A percentile compares a stretch with the other conserved stretches of the same genome.
phyloP scores from a whole-genome alignment of 2,888 invertebrate genomes.

The Torymus auratus region DNA sequence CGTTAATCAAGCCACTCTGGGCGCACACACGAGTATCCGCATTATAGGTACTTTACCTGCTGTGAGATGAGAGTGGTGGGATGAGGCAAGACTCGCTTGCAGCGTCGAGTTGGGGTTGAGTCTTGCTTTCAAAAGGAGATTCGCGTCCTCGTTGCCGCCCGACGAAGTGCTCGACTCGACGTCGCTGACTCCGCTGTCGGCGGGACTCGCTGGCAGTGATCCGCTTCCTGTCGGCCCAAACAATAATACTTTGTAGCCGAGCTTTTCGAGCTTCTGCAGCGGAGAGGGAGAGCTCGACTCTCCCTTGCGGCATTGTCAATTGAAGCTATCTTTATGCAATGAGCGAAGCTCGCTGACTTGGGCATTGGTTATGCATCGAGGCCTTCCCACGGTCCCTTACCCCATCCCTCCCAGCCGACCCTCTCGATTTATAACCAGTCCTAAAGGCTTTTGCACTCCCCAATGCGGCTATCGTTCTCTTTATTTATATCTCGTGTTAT shows the following conservation, averaged over 20 bases:
- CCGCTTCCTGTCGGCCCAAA: constrained; percentile 78
- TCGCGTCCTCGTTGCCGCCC: constrained; percentile 78
- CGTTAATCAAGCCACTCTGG: no score
- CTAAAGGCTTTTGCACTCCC: constrained; percentile 44
- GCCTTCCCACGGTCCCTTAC: constrained; percentile 70
- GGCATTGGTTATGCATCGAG: constrained; percentile 74
- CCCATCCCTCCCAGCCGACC: constrained; percentile 9
- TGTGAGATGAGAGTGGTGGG: constrained; percentile 74
- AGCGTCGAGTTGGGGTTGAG: constrained; percentile 84
- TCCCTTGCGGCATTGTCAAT: constrained; percentile 69
- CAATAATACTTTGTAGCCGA: no score
- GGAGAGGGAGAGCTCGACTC: no score
- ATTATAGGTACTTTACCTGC: constrained; percentile 65
- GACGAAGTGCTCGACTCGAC: constrained; percentile 94
- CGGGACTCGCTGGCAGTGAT: constrained; percentile 97
- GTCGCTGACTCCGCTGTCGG: constrained; percentile 97
- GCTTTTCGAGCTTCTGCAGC: no score
- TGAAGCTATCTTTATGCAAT: constrained; percentile 75
- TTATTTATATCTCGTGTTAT: no score
- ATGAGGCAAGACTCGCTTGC: constrained; percentile 70
- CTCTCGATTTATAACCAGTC: constrained; percentile 67
- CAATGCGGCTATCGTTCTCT: not conserved
- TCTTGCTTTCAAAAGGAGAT: constrained; percentile 85
- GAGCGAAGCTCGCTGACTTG: constrained; percentile 72
- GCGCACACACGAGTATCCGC: no score